Base-by-base conservation (phyloP, 2,888 invertebrate species). In the Dioctria linearis region DNA sequence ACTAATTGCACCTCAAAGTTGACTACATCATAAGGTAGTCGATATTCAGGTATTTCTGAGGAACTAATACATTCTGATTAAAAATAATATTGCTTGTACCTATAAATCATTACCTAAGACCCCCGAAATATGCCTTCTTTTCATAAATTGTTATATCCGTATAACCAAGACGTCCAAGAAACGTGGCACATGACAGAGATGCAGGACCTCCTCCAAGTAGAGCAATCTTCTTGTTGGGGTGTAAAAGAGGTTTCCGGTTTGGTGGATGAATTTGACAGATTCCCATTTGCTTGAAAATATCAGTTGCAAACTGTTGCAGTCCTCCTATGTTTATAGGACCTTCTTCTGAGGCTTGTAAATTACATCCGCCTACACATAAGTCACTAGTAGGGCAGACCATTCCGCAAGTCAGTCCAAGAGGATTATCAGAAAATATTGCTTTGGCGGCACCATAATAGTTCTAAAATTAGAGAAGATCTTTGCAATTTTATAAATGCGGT, bases 351-450 rank as follows among this genome's bases (percentile, higher is more conserved):
- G 98, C 99, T 86, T 96, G 94, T 8, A 99, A 90, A 89, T 99
- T 99, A 89, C 99, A 99, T 0, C 98, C 98, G 0, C 99, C 99
- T 0, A 98, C 98, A 88, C 99, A 99, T 1, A 99, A 92, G 88
- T 99, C 99, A 86, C 98, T 98, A 0, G 99, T 99, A 3, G 99
- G 99, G 85, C 99, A 99, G 39, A 99, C 98, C 99, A 99, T 99
- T 42, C 98, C 98, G 85, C 98, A 98, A 0, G 97, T 96, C 2
- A 98, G 90, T 0, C 98, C 99, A 78, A 99, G 89, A 0, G 99
- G 99, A 88, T 99, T 99, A 87, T 99, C 99, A 0, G 98, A 98
- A 80, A 99, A 93, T 80, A 99, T 99, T 0, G 96, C 94, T 87
- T 97, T 97, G 0, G 97, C 96, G 2, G 99, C 97, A 39, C 99